phyloP scores from a whole-genome alignment of 92 coral and sea anemone species.

The Umimayanthus kanabou region DNA sequence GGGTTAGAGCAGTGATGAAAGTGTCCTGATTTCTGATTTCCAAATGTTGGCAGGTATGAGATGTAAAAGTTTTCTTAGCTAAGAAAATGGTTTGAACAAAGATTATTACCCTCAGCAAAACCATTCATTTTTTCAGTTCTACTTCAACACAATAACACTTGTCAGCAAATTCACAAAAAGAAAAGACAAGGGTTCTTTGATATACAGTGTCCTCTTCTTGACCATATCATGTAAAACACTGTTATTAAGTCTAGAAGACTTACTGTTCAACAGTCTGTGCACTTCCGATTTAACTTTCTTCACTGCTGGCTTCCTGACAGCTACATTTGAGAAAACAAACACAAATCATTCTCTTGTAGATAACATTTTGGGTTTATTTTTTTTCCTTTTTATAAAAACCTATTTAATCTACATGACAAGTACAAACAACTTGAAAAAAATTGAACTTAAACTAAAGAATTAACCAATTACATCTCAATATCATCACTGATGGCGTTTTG shows the following conservation, averaged over 20 bases:
- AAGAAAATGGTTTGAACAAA: no score
- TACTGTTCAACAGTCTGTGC: constrained; percentile 68
- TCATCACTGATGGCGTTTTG: background rate
- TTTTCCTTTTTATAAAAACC: no score
- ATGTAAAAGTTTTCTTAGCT: no score
- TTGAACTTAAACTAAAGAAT: no score
- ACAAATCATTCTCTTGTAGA: background rate
- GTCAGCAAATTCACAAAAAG: background rate
- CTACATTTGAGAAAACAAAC: constrained; percentile 4
- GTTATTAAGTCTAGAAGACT: constrained; percentile 19
- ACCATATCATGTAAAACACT: background rate
- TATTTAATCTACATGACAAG: no score
- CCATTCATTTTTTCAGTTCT: background rate
- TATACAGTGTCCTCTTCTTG: background rate
- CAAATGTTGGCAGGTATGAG: no score
- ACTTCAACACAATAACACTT: background rate
- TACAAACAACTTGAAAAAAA: no score
- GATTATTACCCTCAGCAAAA: no score
- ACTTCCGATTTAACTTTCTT: constrained; percentile 73
- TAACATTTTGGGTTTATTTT: no score
- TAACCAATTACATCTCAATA: no score
- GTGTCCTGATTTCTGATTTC: no score
- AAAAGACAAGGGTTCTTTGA: background rate
- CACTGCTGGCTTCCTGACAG: constrained; percentile 51
- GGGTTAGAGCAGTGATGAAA: no score